phyloP scores from a whole-genome alignment of 2,888 invertebrate genomes.

The Ophonus ardosiacus region DNA sequence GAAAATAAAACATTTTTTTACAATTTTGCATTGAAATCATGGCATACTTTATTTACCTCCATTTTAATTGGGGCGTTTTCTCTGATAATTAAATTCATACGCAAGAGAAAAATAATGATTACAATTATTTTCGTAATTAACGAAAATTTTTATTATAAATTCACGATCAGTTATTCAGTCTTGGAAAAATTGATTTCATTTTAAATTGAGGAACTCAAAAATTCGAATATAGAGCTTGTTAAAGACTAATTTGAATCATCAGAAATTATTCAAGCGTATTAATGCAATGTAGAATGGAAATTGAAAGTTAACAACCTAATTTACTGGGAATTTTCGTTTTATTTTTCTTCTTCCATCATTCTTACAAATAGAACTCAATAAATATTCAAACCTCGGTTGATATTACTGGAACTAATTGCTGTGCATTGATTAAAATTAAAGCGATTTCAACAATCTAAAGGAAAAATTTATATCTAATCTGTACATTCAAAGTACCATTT shows the following conservation, averaged over 20 bases:
- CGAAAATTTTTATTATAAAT: background rate
- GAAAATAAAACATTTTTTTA: background rate
- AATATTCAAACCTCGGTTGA: background rate
- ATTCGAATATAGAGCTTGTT: constrained; percentile 2
- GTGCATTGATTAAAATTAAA: no score
- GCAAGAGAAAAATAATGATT: background rate
- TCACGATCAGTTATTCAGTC: background rate
- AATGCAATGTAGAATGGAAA: constrained; percentile 12
- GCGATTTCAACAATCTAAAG: no score
- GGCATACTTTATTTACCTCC: background rate
- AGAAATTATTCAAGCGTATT: background rate
- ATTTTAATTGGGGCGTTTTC: background rate
- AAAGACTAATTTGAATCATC: constrained; percentile 16
- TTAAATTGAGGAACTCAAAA: background rate
- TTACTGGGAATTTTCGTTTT: background rate
- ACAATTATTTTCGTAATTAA: background rate
- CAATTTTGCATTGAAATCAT: background rate
- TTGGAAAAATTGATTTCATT: background rate
- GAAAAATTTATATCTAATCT: no score
- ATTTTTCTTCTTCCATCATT: background rate
- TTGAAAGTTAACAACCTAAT: constrained; percentile 13
- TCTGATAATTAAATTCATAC: background rate
- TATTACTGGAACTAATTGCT: background rate
- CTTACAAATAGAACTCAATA: background rate
- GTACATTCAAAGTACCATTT: no score